Percentiles rank a stretch among this genome's conserved stretches.
Conservation (phyloP, 2,797 vertebrate genomes). For the Phrynocephalus forsythii region DNA sequence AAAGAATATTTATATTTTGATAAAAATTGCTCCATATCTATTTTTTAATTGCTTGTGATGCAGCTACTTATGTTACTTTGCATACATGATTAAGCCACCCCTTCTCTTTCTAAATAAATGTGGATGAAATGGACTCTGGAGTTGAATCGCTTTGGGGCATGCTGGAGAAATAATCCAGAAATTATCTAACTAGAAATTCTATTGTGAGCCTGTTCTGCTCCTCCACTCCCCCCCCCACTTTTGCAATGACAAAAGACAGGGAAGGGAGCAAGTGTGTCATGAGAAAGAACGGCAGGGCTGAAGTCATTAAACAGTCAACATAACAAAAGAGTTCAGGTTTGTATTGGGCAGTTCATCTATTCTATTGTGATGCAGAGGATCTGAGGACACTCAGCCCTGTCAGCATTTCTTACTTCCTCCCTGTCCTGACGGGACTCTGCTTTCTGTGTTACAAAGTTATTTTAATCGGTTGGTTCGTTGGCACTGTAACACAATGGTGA, state of each 20-base stretch:
- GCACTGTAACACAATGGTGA: too few relatives aligned
- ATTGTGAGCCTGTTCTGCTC: too few relatives aligned
- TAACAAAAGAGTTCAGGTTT: background rate
- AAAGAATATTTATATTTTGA: constrained; percentile 2
- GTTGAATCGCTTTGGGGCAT: background rate
- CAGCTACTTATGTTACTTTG: background rate
- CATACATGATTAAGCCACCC: background rate
- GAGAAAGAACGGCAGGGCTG: background rate
- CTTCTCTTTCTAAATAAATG: background rate
- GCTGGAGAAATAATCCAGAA: background rate
- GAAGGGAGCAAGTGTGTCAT: background rate
- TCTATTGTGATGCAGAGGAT: background rate
- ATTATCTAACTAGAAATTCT: too few relatives aligned
- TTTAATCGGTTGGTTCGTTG: too few relatives aligned
- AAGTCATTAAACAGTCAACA: background rate
- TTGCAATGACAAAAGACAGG: background rate
- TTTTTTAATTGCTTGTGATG: background rate
- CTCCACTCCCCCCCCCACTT: background rate
- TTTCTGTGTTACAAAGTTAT: background rate
- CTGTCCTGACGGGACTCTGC: background rate
- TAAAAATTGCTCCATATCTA: background rate
- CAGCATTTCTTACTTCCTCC: background rate
- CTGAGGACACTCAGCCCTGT: background rate
- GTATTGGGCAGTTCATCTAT: background rate
- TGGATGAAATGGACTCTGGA: background rate